Conservation (phyloP, 1,140 invertebrate genomes). For the Penaeus chinensis region DNA sequence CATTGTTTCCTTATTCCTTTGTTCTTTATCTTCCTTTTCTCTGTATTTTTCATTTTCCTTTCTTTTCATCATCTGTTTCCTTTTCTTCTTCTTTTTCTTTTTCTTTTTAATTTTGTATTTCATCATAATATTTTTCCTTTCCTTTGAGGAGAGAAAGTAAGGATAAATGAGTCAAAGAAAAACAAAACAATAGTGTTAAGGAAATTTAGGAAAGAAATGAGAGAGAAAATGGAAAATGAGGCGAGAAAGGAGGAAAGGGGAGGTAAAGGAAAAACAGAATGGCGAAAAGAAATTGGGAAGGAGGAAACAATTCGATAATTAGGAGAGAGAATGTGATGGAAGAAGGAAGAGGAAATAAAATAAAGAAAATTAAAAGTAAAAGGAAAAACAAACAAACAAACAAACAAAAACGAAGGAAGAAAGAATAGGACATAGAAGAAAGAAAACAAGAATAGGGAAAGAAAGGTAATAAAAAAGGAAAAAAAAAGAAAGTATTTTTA, state of each 20-base stretch:
- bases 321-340: not conserved
- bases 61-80: not conserved
- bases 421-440: not conserved
- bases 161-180: not conserved
- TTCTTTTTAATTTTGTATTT: not conserved
- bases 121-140: not conserved
- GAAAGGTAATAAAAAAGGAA: not conserved
- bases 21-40: not conserved
- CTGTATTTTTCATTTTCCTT: not conserved
- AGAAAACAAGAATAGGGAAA: no score
- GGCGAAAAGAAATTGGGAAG: no score
- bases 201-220: no score
- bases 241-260: no score
- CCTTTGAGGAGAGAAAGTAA: not conserved
- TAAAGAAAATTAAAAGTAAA: not conserved
- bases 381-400: no score
- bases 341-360: not conserved
- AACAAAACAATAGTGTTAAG: not conserved
- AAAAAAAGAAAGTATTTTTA: not conserved
- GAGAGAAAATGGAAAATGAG: no score
- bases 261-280: no score
- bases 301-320: no score
- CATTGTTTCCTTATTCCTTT: not conserved
- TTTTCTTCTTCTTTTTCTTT: not conserved
- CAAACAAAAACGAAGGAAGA: not conserved